Evolutionary conservation across 2,888 invertebrate species (phyloP), one percentile per base, ranked within the genome.

Genomic region (Drosophila vallismaia): DNA sequence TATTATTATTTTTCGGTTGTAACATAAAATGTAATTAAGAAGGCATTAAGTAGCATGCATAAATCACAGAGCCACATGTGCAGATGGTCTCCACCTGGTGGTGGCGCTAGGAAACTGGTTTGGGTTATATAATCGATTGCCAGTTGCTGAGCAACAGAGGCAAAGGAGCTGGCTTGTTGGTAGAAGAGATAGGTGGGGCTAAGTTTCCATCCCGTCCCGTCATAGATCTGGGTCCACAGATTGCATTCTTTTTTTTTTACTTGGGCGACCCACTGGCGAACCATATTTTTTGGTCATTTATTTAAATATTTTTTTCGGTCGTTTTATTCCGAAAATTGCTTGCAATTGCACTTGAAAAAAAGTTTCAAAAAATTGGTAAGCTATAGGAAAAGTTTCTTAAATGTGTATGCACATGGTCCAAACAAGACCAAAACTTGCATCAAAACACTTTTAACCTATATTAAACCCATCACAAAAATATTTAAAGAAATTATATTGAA

Each of bases 1-100:
- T 60, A 45, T 68, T 60, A 45, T 72, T 81, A 72, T 71, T 62
- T 71, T 72, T 51, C 52, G 38, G 50, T 44, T 53, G 56, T 57
- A 52, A 74, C 78, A 88, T 88, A 86, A 83, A 88, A 84, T 69
- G 86, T 84, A 88, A 88, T 84, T 84, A 84, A 88, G 88, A 86
- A 84, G 85, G 76, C 87, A 84, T 88, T 88, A 88, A 88, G 85
- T 78, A 74, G 64, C 76, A 74, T 73, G 75, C 88, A 88, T 84
- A 88, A 84, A 84, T 84, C 84, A 84, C 86, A 33, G 53, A 68
- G 71, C 69, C 76, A 75, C 80, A 57, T 74, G 53, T 81, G 75
- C 44, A 33, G 42, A 44, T 49, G 51, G 50, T 36, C 42, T 31
- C 8, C 49, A 38, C 67, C 67, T 68, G 67, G 38, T 19, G 28